Base-by-base conservation (phyloP, 2,113 vertebrate species). In the Vimba vimba region DNA sequence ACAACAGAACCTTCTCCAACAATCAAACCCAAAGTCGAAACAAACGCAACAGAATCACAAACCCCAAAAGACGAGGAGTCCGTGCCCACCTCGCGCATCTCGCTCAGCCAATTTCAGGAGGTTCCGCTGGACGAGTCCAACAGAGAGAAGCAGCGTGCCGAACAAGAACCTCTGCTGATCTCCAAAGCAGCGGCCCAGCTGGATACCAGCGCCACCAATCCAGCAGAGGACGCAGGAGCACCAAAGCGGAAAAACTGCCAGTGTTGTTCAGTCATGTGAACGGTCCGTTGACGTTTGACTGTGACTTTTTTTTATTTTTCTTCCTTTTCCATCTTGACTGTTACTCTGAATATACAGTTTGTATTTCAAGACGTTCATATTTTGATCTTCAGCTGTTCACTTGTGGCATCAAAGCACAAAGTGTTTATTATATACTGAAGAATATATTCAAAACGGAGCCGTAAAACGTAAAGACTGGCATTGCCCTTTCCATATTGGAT, bases 251-350 rank as follows among this genome's bases (percentile, higher is more conserved):
- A 94, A 92, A 89, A 81, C 89, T 95, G 94, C 86, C 88, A 92
- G 88, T 96, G 95, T 91, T 96, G 95, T 90, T 90, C 93, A 0
- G 76, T 96, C 89, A 95, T 96, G 94, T 96, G 90, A 93, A 85
- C 6, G 9, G 6, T 21, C 6, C 33, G 36, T 1, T 75, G 36
- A 77, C 19, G 0, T 30, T 25, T 30, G 50, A 21, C 25, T 76
- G 73, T 73, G 23, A 45, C 85, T 79, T 82, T 84, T 84, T 33
- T 69, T 45, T 60, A 62, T 17, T 25, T 0, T 71, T 55, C 60
- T 64, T 84, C 80, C 71, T 15, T 90, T 87, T 59, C 25, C 43
- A 45, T 23, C 21, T n/a, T 33, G 66, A 45, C 83, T 82, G 17
- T 10, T 68, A 83, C 57, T 84, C 25, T 55, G 47, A 78, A 55